Evolutionary conservation across 2,888 invertebrate genomes (phyloP), one percentile per base, ranked within the genome.

Genomic region (Hirtodrosophila alboralis): DNA sequence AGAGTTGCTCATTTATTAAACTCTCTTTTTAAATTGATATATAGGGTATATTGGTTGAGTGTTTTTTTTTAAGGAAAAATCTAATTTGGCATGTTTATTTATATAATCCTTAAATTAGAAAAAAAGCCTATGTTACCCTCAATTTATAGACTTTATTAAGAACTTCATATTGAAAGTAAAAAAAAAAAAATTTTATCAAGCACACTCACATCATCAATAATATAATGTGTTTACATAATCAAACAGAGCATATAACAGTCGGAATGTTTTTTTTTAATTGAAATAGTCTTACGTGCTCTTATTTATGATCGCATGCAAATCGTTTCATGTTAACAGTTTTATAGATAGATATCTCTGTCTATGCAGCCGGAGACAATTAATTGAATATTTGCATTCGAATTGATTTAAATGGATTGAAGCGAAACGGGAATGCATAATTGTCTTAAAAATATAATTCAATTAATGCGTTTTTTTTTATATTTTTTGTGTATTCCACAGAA

Each of bases 221-320:
- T n/a, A n/a, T 21, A 21, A 21, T 21, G 18, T n/a, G n/a, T n/a
- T n/a, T n/a, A n/a, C n/a, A n/a, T n/a, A n/a, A n/a, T n/a, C 6
- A 23, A 23, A 27, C 27, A 60, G 58, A 31, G 45, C 49, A 60
- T 30, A 13, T 36, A 4, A 1, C 4, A 31, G 13, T 26, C 18
- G 13, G n/a, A n/a, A n/a, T n/a, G n/a, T n/a, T 8, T 7, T 4
- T 13, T 10, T n/a, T 0, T 34, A n/a, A 13, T 1, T 10, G 4
- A 7, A 26, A 21, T 6, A 14, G 4, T 33, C 6, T 4, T 21
- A 21, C 45, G 12, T 13, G 34, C 40, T 38, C 45, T 52, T 54
- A 72, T 72, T 68, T 45, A 75, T 63, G 31, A 49, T 31, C 8
- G 12, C 13, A 66, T 69, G 74, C 68, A 76, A 75, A 73, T 73